Percentiles rank a stretch among this genome's conserved stretches.
Conservation (phyloP, 2,888 invertebrate species). For the Tinea pellionella region DNA sequence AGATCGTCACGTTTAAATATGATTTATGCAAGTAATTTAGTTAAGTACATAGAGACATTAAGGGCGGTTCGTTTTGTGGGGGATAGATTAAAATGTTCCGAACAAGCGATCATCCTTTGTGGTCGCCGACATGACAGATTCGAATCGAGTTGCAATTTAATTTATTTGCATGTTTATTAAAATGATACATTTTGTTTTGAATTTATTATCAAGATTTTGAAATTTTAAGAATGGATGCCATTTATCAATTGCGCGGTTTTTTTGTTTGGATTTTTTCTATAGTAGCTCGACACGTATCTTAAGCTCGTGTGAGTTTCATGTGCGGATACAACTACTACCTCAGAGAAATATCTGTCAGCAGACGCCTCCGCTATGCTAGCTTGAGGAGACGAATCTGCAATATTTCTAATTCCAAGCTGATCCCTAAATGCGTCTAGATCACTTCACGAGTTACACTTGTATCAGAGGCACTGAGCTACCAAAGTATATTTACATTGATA, state of each 20-base stretch:
- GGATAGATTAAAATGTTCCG: constrained; percentile 61
- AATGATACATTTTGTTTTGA: background rate
- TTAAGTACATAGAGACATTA: constrained; percentile 63
- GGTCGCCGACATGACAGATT: constrained; percentile 19
- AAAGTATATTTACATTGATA: no score
- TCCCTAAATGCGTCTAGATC: no score
- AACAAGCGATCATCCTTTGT: constrained; percentile 35
- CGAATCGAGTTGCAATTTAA: background rate
- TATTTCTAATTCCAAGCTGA: no score
- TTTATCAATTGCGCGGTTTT: background rate
- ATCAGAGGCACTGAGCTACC: no score
- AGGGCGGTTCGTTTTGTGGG: constrained; percentile 35
- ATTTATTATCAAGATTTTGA: background rate
- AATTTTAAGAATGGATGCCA: background rate
- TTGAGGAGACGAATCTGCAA: no score
- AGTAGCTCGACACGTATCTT: no score
- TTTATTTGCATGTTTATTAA: background rate
- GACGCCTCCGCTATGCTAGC: no score
- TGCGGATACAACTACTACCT: no score
- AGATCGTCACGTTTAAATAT: constrained; percentile 63
- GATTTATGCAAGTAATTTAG: constrained; percentile 69
- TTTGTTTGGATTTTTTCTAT: no score
- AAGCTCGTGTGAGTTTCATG: no score
- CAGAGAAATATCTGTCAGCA: no score
- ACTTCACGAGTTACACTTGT: no score